Evolutionary conservation across 2,113 vertebrate genomes (phyloP).

Genomic region (Grammomys dolichurus): DNA sequence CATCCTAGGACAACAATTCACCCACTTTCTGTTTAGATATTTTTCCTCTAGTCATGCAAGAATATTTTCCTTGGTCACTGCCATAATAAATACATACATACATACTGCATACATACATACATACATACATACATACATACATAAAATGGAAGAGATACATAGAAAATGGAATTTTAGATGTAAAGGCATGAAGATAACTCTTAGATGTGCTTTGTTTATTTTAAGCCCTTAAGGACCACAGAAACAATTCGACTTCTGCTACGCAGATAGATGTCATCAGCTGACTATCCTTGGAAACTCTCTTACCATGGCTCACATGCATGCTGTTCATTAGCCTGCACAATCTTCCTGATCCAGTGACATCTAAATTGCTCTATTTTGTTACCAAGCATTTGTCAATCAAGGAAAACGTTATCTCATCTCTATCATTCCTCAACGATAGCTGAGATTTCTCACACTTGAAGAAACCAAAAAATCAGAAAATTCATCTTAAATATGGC

Average conservation of each 20-base stretch:
- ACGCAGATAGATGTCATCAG: constrained; percentile 70
- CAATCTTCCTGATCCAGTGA: constrained; percentile 39
- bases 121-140: not conserved
- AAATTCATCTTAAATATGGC: not conserved
- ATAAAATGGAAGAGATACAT: constrained; percentile 57
- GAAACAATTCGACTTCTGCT: constrained; percentile 65
- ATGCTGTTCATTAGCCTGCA: constrained; percentile 31
- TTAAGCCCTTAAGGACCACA: constrained; percentile 66
- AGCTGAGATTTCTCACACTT: constrained; percentile 50
- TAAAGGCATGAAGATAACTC: constrained; percentile 7
- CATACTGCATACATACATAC: no score
- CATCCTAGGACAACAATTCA: not conserved
- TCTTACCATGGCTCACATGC: constrained; percentile 18
- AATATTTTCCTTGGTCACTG: not conserved
- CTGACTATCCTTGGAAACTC: constrained; percentile 56
- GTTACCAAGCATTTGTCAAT: constrained; percentile 28
- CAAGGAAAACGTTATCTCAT: constrained; percentile 32
- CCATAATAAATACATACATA: constrained; percentile 22
- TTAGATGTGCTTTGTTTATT: constrained; percentile 31
- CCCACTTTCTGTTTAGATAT: not conserved
- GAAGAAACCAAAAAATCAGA: constrained; percentile 55
- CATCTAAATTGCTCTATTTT: not conserved
- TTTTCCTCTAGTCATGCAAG: not conserved
- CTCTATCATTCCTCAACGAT: constrained; percentile 50
- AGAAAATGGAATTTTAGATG: constrained; percentile 65